These are phyloP conservation scores for Serilophus lunatus DNA, from an alignment of 2,113 vertebrate species.

Conservation along the genomic window DNA sequence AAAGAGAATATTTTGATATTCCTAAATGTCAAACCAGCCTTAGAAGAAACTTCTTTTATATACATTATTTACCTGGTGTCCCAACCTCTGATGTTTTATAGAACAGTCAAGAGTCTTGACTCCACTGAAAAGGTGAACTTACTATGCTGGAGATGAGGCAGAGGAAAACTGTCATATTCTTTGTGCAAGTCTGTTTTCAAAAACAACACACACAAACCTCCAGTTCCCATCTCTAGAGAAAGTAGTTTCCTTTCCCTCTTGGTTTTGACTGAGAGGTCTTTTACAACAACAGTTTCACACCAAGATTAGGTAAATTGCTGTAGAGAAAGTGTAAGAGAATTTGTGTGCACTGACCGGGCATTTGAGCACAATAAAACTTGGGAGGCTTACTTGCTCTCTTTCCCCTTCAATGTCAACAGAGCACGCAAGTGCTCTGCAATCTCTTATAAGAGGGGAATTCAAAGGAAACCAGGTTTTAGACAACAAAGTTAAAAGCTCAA, in stretches of 20 bases:
- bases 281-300: background rate
- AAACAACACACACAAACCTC: background rate
- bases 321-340: rapidly evolving
- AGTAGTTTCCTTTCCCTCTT: background rate
- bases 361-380: background rate
- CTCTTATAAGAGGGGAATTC: background rate
- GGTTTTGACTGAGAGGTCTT: background rate
- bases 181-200: background rate
- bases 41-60: background rate
- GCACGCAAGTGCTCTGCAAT: background rate
- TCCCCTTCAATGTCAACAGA: background rate
- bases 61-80: background rate
- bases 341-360: background rate
- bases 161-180: background rate
- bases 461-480: background rate
- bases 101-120: background rate
- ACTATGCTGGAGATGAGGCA: background rate
- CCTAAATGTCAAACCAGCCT: background rate
- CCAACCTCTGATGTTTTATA: background rate
- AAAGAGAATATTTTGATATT: background rate
- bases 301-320: background rate
- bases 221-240: background rate
- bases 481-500: background rate
- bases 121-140: background rate
- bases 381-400: background rate